These are phyloP conservation scores for Dicyrtomina minuta DNA, from an alignment of 2,888 invertebrate species.

Conservation along the genomic window DNA sequence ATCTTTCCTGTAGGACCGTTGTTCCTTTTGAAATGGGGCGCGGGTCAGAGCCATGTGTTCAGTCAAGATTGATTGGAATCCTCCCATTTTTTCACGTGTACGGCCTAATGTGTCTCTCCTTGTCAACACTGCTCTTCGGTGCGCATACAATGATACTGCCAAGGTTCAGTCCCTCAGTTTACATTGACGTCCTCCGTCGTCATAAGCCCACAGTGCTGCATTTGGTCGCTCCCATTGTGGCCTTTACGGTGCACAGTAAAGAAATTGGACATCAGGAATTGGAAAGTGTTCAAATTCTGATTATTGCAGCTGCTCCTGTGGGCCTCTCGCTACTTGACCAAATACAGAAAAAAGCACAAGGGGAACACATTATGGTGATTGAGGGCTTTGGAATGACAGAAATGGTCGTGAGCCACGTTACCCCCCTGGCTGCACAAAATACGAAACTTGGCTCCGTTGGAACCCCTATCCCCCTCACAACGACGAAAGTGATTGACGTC, in stretches of 20 bases:
- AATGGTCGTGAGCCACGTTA: conserved; percentile 55
- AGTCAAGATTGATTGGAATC: conserved; percentile 45
- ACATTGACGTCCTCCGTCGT: conserved; percentile 39
- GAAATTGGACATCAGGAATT: conserved; percentile 68
- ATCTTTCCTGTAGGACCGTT: conserved; percentile 28
- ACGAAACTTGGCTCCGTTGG: conserved; percentile 40
- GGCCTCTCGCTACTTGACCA: conserved; percentile 62
- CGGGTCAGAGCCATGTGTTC: conserved; percentile 24
- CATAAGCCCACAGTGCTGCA: conserved; percentile 48
- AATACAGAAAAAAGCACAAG: conserved; percentile 60
- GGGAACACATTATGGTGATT: conserved; percentile 44
- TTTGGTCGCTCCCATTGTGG: conserved; percentile 74
- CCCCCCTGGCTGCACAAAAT: conserved; percentile 34
- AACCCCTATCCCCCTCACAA: conserved; percentile 58
- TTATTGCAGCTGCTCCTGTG: conserved; percentile 68
- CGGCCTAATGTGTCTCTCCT: conserved; percentile 38
- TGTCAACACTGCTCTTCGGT: conserved; percentile 34
- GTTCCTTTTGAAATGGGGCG: conserved; percentile 26
- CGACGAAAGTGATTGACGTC: conserved; percentile 67
- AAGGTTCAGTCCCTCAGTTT: conserved; percentile 44
- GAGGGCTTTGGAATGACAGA: conserved; percentile 70
- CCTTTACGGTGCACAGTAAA: conserved; percentile 72
- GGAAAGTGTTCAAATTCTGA: conserved; percentile 64
- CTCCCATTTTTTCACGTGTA: conserved; percentile 51
- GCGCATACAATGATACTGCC: conserved; percentile 38